These are phyloP conservation scores for Pollenia labialis DNA, from an alignment of 2,888 invertebrate genomes.

Conservation along the genomic window DNA sequence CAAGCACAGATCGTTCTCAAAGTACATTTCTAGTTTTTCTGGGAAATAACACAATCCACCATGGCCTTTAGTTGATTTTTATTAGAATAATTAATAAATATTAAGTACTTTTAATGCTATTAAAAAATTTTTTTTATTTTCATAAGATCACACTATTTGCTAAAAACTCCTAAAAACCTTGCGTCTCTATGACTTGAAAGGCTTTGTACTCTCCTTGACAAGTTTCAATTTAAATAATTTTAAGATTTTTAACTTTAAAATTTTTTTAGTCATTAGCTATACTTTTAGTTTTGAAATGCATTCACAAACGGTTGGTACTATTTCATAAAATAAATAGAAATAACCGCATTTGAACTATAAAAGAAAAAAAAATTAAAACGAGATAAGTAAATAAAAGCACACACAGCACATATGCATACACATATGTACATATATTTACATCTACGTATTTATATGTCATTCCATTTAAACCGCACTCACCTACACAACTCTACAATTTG, in stretches of 20 bases:
- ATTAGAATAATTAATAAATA: too few relatives aligned
- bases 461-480: constrained; percentile 20
- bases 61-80: too few relatives aligned
- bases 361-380: background rate
- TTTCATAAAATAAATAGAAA: constrained; percentile 57
- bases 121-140: too few relatives aligned
- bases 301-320: background rate
- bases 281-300: background rate
- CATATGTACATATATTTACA: background rate
- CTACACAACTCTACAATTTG: background rate
- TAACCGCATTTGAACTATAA: constrained; percentile 45
- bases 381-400: constrained; percentile 47
- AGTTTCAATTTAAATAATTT: background rate
- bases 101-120: too few relatives aligned
- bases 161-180: too few relatives aligned
- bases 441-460: background rate
- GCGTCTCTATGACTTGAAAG: too few relatives aligned
- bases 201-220: too few relatives aligned
- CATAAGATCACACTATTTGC: too few relatives aligned
- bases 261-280: constrained; percentile 8
- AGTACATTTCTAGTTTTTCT: too few relatives aligned
- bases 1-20: too few relatives aligned
- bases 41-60: too few relatives aligned
- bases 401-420: background rate
- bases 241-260: background rate